Base-by-base conservation (phyloP, 2,113 vertebrate genomes). In the Entelurus aequoreus region DNA sequence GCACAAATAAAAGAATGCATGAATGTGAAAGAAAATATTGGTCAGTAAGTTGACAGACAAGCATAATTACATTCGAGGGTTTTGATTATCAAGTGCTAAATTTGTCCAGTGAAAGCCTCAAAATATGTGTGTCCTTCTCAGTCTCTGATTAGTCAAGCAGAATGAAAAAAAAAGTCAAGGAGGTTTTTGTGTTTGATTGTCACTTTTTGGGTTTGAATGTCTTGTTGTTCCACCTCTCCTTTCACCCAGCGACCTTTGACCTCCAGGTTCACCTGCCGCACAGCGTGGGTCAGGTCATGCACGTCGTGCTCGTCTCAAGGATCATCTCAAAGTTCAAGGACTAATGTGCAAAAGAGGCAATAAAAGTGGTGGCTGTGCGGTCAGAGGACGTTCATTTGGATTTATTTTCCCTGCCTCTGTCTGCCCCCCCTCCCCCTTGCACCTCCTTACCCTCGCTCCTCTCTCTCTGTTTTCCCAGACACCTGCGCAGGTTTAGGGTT, bases 401-500 rank as follows among this genome's bases (percentile, higher is more conserved):
- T 49, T 60, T 42, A 47, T 14, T 66, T 16, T 6, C 42, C n/a
- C 19, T 10, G 60, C 36, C 37, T 48, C 57, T 61, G 68, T 42
- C 57, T 57, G 66, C 60, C 16, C 51, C 57, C 53, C 50, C 16
- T 2, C 60, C 56, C 16, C 51, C 53, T 21, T 66, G 40, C 48
- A 37, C 56, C 15, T 76, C 60, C 73, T 35, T 69, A 60, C 55
- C 49, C 49, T 49, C 51, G 38, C n/a, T 53, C 47, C 44, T 15
- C 75, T 84, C 72, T 76, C 80, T 80, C 76, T 60, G 63, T 86
- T 86, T 86, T 86, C 81, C 89, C 90, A 93, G 93, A 97, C 97
- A 98, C 97, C 97, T 99, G 96, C 94, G 93, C 87, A 86, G 92
- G 87, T 94, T 86, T 97, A 94, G 91, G 82, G 93, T 98, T 98